Evolutionary conservation across 2,113 vertebrate genomes (phyloP).

Genomic region (Cairina moschata): DNA sequence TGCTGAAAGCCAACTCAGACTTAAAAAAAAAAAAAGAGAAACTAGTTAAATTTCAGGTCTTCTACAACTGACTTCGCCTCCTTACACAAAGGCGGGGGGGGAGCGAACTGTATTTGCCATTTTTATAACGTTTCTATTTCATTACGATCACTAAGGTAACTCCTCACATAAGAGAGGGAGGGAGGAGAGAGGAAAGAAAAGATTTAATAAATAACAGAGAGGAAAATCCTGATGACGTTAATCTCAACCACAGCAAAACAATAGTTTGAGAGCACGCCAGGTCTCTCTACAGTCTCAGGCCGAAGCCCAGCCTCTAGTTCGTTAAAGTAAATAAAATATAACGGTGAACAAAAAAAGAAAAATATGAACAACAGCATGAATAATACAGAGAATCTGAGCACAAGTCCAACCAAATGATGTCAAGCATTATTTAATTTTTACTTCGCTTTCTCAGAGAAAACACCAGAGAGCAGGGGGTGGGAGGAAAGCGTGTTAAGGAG

Average conservation of each 20-base stretch:
- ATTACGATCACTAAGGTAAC: neutral
- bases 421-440: conserved; percentile 61
- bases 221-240: conserved; percentile 25
- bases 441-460: conserved; percentile 48
- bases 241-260: conserved; percentile 51
- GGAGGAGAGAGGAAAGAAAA: neutral
- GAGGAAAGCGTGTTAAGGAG: neutral
- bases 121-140: neutral
- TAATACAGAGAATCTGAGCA: conserved; percentile 52
- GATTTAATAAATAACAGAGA: conserved; percentile 56
- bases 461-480: neutral
- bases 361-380: conserved; percentile 33
- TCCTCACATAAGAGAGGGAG: neutral
- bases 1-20: neutral
- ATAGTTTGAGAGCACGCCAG: neutral
- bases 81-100: neutral
- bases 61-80: neutral
- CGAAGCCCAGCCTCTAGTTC: conserved; percentile 3
- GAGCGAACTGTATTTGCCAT: neutral
- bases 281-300: neutral
- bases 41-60: neutral
- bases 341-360: conserved; percentile 36
- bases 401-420: conserved; percentile 58
- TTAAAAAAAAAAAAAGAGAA: neutral
- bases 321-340: conserved; percentile 59